Base-by-base conservation (phyloP, 2,888 invertebrate genomes). In the Dilophus febrilis region DNA sequence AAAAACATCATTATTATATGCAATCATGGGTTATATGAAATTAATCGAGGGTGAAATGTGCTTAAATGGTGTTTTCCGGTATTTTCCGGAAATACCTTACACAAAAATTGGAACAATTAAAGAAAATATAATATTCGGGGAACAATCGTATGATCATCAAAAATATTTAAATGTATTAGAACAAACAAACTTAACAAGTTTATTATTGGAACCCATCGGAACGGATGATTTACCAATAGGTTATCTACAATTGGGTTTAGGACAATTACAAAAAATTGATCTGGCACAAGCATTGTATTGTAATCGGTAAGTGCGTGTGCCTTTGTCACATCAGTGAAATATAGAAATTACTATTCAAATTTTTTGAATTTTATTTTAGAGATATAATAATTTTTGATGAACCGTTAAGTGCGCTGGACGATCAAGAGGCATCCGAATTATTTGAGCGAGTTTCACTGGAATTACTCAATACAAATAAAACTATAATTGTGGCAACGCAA, bases 371-470 rank as follows among this genome's bases (percentile, higher is more conserved):
- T 6, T 6, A 22, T 22, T 6, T 22, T 22, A 37, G 45, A 7
- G 42, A 45, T 16, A 40, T 45, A 31, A 26, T 42, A 11, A 19
- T 45, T 3, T 41, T 45, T 27, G 45, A 45, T 22, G 40, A 45
- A 29, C 45, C 45, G 35, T 33, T 42, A 17, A 39, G 38, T 13
- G 30, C 34, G 10, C 32, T 41, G 16, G 28, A 36, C 11, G 33
- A 38, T 26, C 22, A 22, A 22, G 22, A 22, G 8, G 22, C 22
- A 22, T 22, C 22, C 8, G 8, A 22, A 6, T 22, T 22, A 22
- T 22, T 22, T 8, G 8, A 22, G 4, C 4, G 8, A 22, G 22
- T 22, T 22, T 22, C 5, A 6, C 5, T 6, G 4, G 4, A 6
- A 6, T 8, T 22, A 22, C 22, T 22, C 5, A 22, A 22, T 22